These are phyloP conservation scores for Babylonia areolata DNA, from an alignment of 1,140 invertebrate species.

Conservation along the genomic window DNA sequence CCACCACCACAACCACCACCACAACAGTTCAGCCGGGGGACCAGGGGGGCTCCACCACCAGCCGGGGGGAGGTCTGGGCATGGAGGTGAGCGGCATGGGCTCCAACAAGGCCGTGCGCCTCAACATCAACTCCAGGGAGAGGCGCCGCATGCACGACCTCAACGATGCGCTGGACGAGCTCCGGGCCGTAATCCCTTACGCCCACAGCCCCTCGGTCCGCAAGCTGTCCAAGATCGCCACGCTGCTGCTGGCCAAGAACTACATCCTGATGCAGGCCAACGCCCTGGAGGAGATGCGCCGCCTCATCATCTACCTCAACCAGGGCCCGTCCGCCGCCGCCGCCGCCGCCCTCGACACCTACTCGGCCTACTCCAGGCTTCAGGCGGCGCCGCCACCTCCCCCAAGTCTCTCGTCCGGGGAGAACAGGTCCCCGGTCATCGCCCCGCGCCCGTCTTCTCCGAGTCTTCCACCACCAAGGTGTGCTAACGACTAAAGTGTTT, in stretches of 20 bases:
- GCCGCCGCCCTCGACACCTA: conserved; percentile 57
- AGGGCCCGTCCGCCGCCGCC: conserved; percentile 47
- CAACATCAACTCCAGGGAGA: conserved; percentile 74
- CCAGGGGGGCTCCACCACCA: neutral
- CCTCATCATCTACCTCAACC: conserved; percentile 68
- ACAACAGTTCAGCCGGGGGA: neutral
- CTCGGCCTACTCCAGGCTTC: conserved; percentile 51
- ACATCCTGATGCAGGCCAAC: conserved; percentile 95
- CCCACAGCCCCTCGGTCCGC: conserved; percentile 96
- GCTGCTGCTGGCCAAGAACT: conserved; percentile 97
- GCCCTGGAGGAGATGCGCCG: conserved; percentile 75
- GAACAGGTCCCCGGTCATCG: conserved; percentile 39
- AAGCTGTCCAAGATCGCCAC: conserved; percentile 99
- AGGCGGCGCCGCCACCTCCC: conserved; percentile 19
- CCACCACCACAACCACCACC: neutral
- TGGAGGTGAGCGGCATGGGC: neutral
- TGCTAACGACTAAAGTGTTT: conserved; percentile 37
- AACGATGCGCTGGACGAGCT: conserved; percentile 76
- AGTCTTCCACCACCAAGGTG: conserved; percentile 36
- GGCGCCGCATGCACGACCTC: conserved; percentile 76
- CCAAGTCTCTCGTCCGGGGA: conserved; percentile 20
- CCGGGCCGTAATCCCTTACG: conserved; percentile 78
- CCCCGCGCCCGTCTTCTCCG: conserved; percentile 41
- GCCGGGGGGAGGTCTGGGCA: neutral
- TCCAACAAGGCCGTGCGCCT: conserved; percentile 56